These are phyloP conservation scores for Portevinia maculata DNA, from an alignment of 2,888 invertebrate species.

Conservation along the genomic window DNA sequence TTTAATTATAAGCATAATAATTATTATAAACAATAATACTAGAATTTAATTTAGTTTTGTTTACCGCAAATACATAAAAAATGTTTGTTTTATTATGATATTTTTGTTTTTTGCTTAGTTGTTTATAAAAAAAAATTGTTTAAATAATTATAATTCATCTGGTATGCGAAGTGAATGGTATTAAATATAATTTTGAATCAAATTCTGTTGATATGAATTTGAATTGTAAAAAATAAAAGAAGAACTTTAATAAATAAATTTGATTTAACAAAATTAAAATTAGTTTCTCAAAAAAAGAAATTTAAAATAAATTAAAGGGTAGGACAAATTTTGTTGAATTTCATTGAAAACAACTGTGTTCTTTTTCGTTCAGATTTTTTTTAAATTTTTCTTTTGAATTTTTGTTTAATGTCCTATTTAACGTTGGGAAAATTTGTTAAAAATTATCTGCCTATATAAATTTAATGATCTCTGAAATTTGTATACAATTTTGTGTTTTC, in stretches of 20 bases:
- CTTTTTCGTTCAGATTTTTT: background rate
- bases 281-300: slow-evolving; percentile 53
- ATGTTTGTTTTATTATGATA: slow-evolving; percentile 28
- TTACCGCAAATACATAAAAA: slow-evolving; percentile 32
- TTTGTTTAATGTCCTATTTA: slow-evolving; percentile 6
- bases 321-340: slow-evolving; percentile 28
- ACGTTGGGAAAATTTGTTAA: slow-evolving; percentile 15
- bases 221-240: slow-evolving; percentile 47
- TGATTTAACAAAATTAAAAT: slow-evolving; percentile 53
- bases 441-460: slow-evolving; percentile 6
- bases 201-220: slow-evolving; percentile 75
- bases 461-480: slow-evolving; percentile 59
- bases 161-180: slow-evolving; percentile 68
- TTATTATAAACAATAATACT: slow-evolving; percentile 76
- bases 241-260: slow-evolving; percentile 59
- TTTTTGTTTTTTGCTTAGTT: slow-evolving; percentile 62
- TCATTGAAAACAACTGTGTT: background rate
- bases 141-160: slow-evolving; percentile 69
- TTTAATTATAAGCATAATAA: slow-evolving; percentile 79
- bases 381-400: slow-evolving; percentile 13
- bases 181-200: slow-evolving; percentile 60
- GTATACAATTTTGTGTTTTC: slow-evolving; percentile 4
- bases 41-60: slow-evolving; percentile 45
- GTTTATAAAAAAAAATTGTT: slow-evolving; percentile 24
- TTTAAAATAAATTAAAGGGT: slow-evolving; percentile 4